Percentiles rank a stretch among this genome's conserved stretches.
Evolutionary conservation across 1,140 invertebrate genomes (phyloP).

Genomic region (Drosophila melanica): DNA sequence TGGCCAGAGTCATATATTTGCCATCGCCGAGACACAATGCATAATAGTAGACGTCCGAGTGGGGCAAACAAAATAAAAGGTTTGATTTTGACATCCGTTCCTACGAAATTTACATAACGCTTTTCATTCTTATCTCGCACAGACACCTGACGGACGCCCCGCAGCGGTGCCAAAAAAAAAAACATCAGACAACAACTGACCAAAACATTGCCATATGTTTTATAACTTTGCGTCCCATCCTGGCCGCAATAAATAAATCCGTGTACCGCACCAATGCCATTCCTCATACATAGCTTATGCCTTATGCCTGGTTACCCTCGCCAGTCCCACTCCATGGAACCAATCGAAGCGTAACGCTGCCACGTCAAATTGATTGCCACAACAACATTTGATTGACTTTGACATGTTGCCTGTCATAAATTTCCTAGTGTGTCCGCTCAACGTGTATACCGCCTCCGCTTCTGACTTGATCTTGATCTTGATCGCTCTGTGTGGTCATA

Average conservation of each 20-base stretch:
- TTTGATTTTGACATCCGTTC: constrained; percentile 65
- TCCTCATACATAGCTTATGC: not conserved
- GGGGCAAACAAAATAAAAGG: constrained; percentile 41
- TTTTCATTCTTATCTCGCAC: constrained; percentile 75
- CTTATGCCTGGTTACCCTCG: not conserved
- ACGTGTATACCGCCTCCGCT: constrained; percentile 14
- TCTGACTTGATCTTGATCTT: constrained; percentile 40
- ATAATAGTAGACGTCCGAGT: constrained; percentile 11
- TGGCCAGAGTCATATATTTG: constrained; percentile 78
- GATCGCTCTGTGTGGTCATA: constrained; percentile 35
- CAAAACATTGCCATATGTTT: constrained; percentile 69
- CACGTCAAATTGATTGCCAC: constrained; percentile 82
- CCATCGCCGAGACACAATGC: constrained; percentile 29
- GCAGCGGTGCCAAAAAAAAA: constrained; percentile 75
- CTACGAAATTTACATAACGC: constrained; percentile 80
- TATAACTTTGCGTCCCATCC: constrained; percentile 56
- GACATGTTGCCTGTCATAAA: constrained; percentile 83
- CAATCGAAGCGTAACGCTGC: constrained; percentile 64
- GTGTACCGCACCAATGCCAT: constrained; percentile 14
- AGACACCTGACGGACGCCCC: constrained; percentile 70
- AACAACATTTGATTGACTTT: constrained; percentile 84
- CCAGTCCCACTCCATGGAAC: constrained; percentile 27
- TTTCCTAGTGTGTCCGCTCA: constrained; percentile 36
- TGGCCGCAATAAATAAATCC: constrained; percentile 77
- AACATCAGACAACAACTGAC: constrained; percentile 17